Evolutionary conservation across 2,113 vertebrate species (phyloP).

Genomic region (Sceloporus undulatus): DNA sequence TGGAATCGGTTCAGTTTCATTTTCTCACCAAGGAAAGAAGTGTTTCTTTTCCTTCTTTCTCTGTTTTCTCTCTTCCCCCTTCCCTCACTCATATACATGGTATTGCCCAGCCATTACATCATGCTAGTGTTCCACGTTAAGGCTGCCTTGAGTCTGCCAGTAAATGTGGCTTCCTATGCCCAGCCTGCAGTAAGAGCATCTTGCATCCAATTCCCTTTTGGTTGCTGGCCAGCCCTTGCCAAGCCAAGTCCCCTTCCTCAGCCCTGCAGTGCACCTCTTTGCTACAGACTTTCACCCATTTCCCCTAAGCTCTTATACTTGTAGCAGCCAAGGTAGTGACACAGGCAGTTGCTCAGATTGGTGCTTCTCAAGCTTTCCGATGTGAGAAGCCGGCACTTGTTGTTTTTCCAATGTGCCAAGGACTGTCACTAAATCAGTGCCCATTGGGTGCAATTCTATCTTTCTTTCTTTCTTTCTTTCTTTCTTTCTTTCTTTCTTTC

Average conservation of each 20-base stretch:
- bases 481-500: too few relatives aligned
- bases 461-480: too few relatives aligned
- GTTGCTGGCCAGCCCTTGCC: neutral
- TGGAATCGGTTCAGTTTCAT: neutral
- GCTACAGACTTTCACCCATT: too few relatives aligned
- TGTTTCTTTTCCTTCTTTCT: too few relatives aligned
- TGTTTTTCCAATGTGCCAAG: too few relatives aligned
- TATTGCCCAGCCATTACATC: neutral
- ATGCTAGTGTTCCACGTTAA: neutral
- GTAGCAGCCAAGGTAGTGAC: too few relatives aligned
- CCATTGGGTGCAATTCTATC: too few relatives aligned
- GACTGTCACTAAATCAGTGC: too few relatives aligned
- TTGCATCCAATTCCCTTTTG: constrained; percentile 27
- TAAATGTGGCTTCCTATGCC: constrained; percentile 35
- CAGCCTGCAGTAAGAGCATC: constrained; percentile 22
- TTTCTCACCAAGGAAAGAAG: neutral
- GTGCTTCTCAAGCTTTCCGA: too few relatives aligned
- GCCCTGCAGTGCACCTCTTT: neutral
- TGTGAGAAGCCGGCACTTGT: too few relatives aligned
- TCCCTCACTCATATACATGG: neutral
- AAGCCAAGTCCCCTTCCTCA: neutral
- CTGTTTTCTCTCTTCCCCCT: neutral
- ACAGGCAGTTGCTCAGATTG: too few relatives aligned
- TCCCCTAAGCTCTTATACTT: too few relatives aligned
- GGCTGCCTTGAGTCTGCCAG: neutral